Percentiles rank a stretch among this genome's conserved stretches.
Conservation (phyloP, 2,113 vertebrate species). For the Atractosteus spatula region DNA sequence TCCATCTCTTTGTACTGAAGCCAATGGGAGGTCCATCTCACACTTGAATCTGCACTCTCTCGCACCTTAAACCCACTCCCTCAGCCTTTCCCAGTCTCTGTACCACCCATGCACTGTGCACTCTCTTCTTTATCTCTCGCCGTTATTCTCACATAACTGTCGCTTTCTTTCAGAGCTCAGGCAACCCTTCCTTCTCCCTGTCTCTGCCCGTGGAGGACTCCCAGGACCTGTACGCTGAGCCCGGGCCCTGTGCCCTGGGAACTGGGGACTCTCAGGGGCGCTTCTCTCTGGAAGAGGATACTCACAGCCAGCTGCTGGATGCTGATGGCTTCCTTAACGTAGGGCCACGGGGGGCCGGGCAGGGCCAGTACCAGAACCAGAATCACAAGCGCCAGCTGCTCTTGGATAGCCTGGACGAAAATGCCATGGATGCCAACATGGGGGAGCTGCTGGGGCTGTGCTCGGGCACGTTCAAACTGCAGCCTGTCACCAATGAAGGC, state of each 20-base stretch:
- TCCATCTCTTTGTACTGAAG: neutral
- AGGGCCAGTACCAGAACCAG: constrained; percentile 50
- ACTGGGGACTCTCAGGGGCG: constrained; percentile 77
- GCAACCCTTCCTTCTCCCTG: constrained; percentile 80
- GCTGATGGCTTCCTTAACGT: constrained; percentile 88
- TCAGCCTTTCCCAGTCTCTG: neutral
- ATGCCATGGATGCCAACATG: constrained; percentile 98
- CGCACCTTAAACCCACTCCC: too few species aligned
- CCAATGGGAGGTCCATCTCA: neutral
- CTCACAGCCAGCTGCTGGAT: constrained; percentile 92
- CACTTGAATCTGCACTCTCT: too few species aligned
- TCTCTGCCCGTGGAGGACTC: constrained; percentile 96
- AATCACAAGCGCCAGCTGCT: constrained; percentile 75
- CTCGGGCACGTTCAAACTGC: constrained; percentile 72
- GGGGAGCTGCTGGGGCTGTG: constrained; percentile 88
- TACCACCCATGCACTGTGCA: neutral
- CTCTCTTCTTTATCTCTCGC: neutral
- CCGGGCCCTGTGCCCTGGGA: constrained; percentile 60
- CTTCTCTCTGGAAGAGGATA: constrained; percentile 90
- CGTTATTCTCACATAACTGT: neutral
- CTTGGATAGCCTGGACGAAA: constrained; percentile 90
- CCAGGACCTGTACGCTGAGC: constrained; percentile 89
- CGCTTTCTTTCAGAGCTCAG: constrained; percentile 77
- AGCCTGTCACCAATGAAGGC: constrained; percentile 27
- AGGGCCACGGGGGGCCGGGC: constrained; percentile 42